Conservation (phyloP, 2,113 vertebrate genomes). For the Gambusia holbrooki region DNA sequence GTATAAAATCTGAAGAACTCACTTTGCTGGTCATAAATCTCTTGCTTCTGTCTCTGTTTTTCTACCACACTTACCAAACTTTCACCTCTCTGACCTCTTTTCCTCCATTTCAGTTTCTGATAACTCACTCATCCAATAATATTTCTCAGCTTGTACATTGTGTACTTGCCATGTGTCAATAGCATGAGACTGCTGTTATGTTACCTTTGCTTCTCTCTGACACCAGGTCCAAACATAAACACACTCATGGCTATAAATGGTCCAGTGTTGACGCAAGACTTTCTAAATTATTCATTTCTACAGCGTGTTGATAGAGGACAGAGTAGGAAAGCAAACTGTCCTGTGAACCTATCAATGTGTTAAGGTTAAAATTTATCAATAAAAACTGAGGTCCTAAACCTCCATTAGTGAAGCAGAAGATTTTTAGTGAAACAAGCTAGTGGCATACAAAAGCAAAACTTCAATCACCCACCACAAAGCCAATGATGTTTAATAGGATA, state of each 20-base stretch:
- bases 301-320: conserved; percentile 21
- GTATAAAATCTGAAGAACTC: too few species aligned
- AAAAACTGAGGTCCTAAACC: conserved; percentile 18
- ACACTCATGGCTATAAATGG: conserved; percentile 58
- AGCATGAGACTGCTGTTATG: conserved; percentile 17
- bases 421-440: conserved; percentile 14
- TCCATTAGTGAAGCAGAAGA: conserved; percentile 21
- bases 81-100: conserved; percentile 3
- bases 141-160: conserved; percentile 51
- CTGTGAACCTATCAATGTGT: conserved; percentile 4
- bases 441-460: background rate
- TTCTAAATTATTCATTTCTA: conserved; percentile 59
- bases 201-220: conserved; percentile 21
- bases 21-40: conserved; percentile 6
- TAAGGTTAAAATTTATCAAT: background rate
- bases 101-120: conserved; percentile 32
- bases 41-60: conserved; percentile 16
- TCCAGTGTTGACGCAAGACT: conserved; percentile 23
- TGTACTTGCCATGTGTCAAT: conserved; percentile 32
- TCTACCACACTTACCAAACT: background rate
- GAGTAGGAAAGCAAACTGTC: conserved; percentile 3
- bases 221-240: conserved; percentile 43
- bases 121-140: conserved; percentile 52
- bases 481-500: conserved; percentile 12
- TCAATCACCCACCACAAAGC: conserved; percentile 15